phyloP scores from a whole-genome alignment of 1,140 invertebrate species.

The Dermatophagoides farinae region DNA sequence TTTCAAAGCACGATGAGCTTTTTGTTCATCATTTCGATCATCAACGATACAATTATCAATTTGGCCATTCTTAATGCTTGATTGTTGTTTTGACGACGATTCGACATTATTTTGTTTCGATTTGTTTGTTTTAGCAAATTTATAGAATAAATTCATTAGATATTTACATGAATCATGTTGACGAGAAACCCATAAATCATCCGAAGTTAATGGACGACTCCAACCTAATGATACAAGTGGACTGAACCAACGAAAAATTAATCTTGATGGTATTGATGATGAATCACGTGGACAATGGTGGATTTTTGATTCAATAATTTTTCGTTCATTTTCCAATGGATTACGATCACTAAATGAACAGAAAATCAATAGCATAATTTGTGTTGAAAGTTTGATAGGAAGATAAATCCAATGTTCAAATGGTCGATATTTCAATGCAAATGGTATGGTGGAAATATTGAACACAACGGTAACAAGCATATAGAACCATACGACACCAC shows the following conservation, averaged over 20 bases:
- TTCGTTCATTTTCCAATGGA: background rate
- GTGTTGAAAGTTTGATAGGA: background rate
- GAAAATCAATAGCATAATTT: background rate
- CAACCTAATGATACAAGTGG: conserved; percentile 14
- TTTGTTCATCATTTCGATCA: too few relatives aligned
- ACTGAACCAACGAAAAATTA: conserved; percentile 85
- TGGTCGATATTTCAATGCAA: background rate
- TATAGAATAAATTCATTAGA: too few relatives aligned
- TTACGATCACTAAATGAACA: background rate
- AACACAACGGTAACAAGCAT: background rate
- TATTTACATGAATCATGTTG: background rate
- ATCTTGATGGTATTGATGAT: conserved; percentile 62
- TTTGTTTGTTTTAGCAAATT: too few relatives aligned
- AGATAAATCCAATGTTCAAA: background rate
- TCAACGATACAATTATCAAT: too few relatives aligned
- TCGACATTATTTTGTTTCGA: too few relatives aligned
- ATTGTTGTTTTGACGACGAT: too few relatives aligned
- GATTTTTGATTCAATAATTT: too few relatives aligned
- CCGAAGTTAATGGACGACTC: background rate
- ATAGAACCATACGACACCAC: background rate
- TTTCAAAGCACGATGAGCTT: too few relatives aligned
- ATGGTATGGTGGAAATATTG: background rate
- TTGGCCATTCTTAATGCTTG: too few relatives aligned
- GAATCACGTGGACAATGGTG: conserved; percentile 41
- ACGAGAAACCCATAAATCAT: conserved; percentile 3